Conservation (phyloP, 2,113 vertebrate species). For the Gopherus evgoodei region DNA sequence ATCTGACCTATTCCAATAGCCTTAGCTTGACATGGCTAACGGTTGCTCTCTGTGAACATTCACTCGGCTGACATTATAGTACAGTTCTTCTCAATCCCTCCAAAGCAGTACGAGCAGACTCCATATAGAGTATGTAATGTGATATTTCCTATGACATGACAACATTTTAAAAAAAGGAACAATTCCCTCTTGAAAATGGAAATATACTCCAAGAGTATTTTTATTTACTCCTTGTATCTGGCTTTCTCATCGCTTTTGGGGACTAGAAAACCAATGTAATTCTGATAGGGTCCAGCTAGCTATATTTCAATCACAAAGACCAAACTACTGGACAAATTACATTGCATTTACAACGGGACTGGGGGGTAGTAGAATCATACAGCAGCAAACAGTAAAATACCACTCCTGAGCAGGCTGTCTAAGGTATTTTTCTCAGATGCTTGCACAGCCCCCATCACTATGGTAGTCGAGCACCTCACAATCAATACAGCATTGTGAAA, state of each 20-base stretch:
- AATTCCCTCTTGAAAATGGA: neutral
- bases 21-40: neutral
- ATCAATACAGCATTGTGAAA: neutral
- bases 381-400: neutral
- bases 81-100: neutral
- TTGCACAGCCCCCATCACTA: neutral
- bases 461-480: neutral
- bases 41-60: neutral
- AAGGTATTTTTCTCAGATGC: neutral
- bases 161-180: neutral
- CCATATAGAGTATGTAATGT: neutral
- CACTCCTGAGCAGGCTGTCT: neutral
- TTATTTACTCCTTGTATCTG: neutral
- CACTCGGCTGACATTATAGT: conserved; percentile 3
- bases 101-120: neutral
- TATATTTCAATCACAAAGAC: neutral
- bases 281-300: neutral
- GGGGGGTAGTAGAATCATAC: neutral
- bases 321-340: neutral
- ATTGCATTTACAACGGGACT: neutral
- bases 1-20: neutral
- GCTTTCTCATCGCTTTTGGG: neutral
- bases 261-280: neutral
- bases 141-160: neutral
- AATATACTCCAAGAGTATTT: neutral